phyloP scores from a whole-genome alignment of 2,797 vertebrate species.

The Gadopsis marmoratus region DNA sequence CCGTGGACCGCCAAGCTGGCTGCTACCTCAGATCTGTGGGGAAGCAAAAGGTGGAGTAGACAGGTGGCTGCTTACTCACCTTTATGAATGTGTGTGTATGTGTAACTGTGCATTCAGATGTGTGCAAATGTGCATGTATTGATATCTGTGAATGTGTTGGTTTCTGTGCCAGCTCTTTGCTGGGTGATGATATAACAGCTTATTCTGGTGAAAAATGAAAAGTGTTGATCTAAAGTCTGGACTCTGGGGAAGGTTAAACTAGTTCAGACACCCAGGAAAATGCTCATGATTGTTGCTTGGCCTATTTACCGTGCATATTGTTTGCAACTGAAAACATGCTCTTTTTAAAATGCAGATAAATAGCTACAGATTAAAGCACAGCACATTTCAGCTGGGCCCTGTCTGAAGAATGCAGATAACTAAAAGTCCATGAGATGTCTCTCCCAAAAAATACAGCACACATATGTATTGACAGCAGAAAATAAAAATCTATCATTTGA shows the following conservation, averaged over 20 bases:
- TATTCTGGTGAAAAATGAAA: constrained; percentile 52
- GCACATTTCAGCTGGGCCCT: constrained; percentile 10
- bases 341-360: constrained; percentile 27
- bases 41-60: constrained; percentile 44
- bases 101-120: neutral
- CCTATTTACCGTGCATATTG: constrained; percentile 54
- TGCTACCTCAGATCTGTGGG: constrained; percentile 47
- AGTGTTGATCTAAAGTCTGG: constrained; percentile 36
- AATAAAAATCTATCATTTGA: constrained; percentile 71
- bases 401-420: constrained; percentile 42
- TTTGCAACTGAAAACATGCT: constrained; percentile 34
- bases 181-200: constrained; percentile 44
- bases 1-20: constrained; percentile 40
- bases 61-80: constrained; percentile 56
- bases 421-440: constrained; percentile 16
- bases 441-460: constrained; percentile 27
- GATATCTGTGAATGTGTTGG: neutral
- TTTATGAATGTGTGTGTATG: constrained; percentile 21
- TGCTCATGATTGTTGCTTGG: constrained; percentile 43
- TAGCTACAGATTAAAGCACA: constrained; percentile 24
- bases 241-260: constrained; percentile 69
- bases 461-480: constrained; percentile 53
- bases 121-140: constrained; percentile 17
- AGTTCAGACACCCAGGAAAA: constrained; percentile 58
- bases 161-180: constrained; percentile 18